These are phyloP conservation scores for Boleophthalmus pectinirostris DNA, from an alignment of 2,113 vertebrate species.

Conservation along the genomic window DNA sequence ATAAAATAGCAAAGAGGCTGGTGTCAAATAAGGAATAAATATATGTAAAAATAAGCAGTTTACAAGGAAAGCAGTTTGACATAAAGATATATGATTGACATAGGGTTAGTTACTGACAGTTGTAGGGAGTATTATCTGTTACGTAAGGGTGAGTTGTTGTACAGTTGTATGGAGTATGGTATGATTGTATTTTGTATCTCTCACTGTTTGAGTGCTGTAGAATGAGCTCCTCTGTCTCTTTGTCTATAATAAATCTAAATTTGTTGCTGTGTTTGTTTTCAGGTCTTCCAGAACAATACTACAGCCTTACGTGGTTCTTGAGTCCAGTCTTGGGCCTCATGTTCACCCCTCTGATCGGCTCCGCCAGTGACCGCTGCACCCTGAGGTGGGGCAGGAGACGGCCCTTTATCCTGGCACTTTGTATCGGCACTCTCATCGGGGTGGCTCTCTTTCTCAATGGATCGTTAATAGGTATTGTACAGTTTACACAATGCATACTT, in stretches of 20 bases:
- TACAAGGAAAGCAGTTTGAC: too few species aligned
- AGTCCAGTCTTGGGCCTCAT: slow-evolving; percentile 94
- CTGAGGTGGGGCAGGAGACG: slow-evolving; percentile 93
- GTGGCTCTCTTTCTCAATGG: slow-evolving; percentile 97
- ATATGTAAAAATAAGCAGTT: too few species aligned
- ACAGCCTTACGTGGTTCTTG: slow-evolving; percentile 98
- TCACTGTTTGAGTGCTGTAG: too few species aligned
- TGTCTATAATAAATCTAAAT: neutral
- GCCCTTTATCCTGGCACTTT: slow-evolving; percentile 93
- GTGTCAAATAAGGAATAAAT: too few species aligned
- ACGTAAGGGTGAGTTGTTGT: too few species aligned
- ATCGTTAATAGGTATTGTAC: slow-evolving; percentile 86
- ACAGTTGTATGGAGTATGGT: too few species aligned
- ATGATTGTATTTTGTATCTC: too few species aligned
- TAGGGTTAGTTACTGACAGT: too few species aligned
- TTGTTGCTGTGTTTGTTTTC: slow-evolving; percentile 27
- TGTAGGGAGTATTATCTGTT: too few species aligned
- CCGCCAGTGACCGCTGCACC: slow-evolving; percentile 95
- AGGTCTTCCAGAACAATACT: slow-evolving; percentile 99
- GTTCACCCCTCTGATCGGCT: slow-evolving; percentile 95
- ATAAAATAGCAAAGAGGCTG: too few species aligned
- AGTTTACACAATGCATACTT: neutral
- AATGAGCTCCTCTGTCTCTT: too few species aligned
- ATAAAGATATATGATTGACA: too few species aligned
- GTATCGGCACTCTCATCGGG: slow-evolving; percentile 89